Evolutionary conservation across 2,797 vertebrate species (phyloP), one percentile per base, ranked within the genome.

Genomic region (Pipistrellus pipistrellus): DNA sequence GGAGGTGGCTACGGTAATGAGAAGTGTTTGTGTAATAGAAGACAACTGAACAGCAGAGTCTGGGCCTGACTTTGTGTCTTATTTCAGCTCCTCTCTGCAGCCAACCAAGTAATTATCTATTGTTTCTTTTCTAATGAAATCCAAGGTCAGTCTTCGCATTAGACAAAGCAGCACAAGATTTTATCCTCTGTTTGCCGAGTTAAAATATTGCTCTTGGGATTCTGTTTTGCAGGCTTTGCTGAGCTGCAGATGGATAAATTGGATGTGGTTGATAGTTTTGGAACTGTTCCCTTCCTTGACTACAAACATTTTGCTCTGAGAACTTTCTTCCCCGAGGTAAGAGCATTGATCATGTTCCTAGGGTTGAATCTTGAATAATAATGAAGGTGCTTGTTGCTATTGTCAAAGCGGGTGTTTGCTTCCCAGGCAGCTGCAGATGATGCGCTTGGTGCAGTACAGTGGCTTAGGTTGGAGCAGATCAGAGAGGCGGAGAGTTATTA

Each of bases 221-320:
- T 97, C 83, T 97, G 94, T 96, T 97, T 98, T 97, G 30, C 98
- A 99, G 99, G 99, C 94, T 99, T 99, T 98, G 99, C 99, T 91
- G 99, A 99, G 94, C 97, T 99, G 96, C 99, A 99, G 98, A 99
- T 99, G 80, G 99, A 99, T 96, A 99, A 98, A 82, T 97, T 98
- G 30, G 99, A 99, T 66, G 98, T 99, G 97, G 98, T 99, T 96
- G 99, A 99, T 97, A 99, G 98, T 93, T 98, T 99, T 77, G 99
- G 99, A 95, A 98, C 99, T 0, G 99, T 99, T 98, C 99, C 99
- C 23, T 99, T 99, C 97, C 98, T 99, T 96, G 99, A 99, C 98
- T 99, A 99, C 98, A 99, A 99, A 95, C 99, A 99, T 98, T 99
- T 99, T 97, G 99, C 99, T 96, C 98, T 99, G 97, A 99, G 98